phyloP scores from a whole-genome alignment of 37 sponge, comb jelly and placozoan species.

The Theonella swinhoei region DNA sequence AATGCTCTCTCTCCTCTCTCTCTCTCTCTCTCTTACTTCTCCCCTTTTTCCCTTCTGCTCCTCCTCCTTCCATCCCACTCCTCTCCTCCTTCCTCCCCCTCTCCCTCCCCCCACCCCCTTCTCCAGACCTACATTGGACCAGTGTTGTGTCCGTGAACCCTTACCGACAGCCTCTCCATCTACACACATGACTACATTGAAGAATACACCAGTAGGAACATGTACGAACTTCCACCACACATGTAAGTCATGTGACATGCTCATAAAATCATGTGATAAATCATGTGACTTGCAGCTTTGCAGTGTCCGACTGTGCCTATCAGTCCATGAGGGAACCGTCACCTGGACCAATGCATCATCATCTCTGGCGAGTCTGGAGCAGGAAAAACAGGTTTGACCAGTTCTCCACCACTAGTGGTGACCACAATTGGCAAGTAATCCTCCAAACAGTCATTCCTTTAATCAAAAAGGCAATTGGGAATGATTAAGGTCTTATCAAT shows the following conservation, averaged over 20 bases:
- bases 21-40: neutral
- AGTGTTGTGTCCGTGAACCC: conserved; percentile 90
- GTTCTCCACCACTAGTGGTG: no score
- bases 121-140: conserved; percentile 90
- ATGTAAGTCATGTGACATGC: conserved; percentile 51
- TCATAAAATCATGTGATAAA: neutral
- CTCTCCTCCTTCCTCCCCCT: neutral
- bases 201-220: conserved; percentile 77
- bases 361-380: conserved; percentile 92
- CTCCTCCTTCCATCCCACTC: neutral
- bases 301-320: conserved; percentile 80
- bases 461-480: no score
- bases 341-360: conserved; percentile 85
- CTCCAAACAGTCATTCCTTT: no score
- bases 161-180: conserved; percentile 53
- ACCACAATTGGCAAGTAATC: no score
- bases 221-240: conserved; percentile 87
- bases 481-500: no score
- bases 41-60: neutral
- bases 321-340: conserved; percentile 77
- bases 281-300: conserved; percentile 54
- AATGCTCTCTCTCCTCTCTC: neutral
- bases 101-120: neutral
- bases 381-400: conserved; percentile 78
- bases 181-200: conserved; percentile 66